phyloP scores from a whole-genome alignment of 2,797 vertebrate genomes.

The Threskiornis aethiopicus region DNA sequence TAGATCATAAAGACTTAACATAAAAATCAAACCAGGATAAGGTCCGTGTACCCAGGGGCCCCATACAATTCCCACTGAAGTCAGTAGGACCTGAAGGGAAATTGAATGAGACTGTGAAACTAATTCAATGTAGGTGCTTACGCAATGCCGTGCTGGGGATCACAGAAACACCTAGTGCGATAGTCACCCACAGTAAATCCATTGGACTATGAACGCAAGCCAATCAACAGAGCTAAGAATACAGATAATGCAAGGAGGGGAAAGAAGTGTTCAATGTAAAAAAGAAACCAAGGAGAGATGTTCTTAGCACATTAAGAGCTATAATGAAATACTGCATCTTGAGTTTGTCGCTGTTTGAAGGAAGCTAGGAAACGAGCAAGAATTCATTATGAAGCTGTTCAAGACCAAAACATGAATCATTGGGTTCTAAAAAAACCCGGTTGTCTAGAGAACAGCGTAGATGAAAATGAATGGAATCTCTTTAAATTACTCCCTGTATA shows the following conservation, averaged over 20 bases:
- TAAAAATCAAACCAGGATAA: neutral
- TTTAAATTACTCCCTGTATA: conserved; percentile 58
- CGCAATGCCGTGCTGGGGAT: neutral
- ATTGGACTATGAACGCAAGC: neutral
- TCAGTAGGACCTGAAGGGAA: neutral
- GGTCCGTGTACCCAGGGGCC: neutral
- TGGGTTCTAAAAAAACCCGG: conserved; percentile 46
- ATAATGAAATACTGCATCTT: conserved; percentile 26
- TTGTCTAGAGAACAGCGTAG: conserved; percentile 5
- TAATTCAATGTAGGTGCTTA: neutral
- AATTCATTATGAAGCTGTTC: conserved; percentile 32
- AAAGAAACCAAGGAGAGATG: neutral
- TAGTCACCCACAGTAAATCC: neutral
- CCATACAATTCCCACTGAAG: neutral
- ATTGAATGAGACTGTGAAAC: neutral
- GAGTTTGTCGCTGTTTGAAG: conserved; percentile 37
- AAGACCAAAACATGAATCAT: conserved; percentile 51
- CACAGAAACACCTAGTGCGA: neutral
- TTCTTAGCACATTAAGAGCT: conserved; percentile 1
- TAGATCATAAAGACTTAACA: neutral
- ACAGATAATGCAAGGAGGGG: neutral
- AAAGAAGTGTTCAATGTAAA: neutral
- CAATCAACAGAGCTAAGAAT: neutral
- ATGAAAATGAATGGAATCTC: conserved; percentile 62
- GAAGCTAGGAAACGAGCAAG: conserved; percentile 30